These are phyloP conservation scores for Dipodomys stephensi DNA, from an alignment of 2,113 vertebrate genomes.

Conservation along the genomic window DNA sequence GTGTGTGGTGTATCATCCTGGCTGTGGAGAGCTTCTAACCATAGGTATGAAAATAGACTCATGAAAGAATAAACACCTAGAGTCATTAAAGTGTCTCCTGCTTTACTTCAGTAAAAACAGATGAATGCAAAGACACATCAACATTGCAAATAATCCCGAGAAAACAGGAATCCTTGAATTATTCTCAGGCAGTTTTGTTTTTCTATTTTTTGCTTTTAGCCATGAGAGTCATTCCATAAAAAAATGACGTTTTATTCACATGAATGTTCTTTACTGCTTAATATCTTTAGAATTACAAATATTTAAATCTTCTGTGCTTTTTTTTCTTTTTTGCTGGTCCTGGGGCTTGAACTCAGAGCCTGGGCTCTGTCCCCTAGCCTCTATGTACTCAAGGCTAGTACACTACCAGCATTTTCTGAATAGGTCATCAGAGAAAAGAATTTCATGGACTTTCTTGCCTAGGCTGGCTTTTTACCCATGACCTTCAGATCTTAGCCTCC, in stretches of 20 bases:
- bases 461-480: no score
- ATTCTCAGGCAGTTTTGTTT: background rate
- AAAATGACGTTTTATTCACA: background rate
- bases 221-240: background rate
- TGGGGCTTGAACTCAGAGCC: no score
- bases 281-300: no score
- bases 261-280: no score
- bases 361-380: no score
- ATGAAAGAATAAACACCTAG: conserved; percentile 40
- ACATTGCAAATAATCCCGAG: background rate
- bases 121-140: conserved; percentile 3
- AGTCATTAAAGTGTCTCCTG: background rate
- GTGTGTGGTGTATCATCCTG: background rate
- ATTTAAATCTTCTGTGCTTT: background rate
- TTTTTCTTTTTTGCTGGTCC: no score
- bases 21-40: background rate
- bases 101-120: background rate
- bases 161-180: background rate
- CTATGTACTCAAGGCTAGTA: no score
- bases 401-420: no score
- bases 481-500: no score
- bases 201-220: background rate
- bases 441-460: no score
- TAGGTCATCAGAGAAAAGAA: no score
- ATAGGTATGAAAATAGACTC: conserved; percentile 27